Evolutionary conservation across 2,113 vertebrate genomes (phyloP), one percentile per base, ranked within the genome.

Genomic region (Gyps fulvus): DNA sequence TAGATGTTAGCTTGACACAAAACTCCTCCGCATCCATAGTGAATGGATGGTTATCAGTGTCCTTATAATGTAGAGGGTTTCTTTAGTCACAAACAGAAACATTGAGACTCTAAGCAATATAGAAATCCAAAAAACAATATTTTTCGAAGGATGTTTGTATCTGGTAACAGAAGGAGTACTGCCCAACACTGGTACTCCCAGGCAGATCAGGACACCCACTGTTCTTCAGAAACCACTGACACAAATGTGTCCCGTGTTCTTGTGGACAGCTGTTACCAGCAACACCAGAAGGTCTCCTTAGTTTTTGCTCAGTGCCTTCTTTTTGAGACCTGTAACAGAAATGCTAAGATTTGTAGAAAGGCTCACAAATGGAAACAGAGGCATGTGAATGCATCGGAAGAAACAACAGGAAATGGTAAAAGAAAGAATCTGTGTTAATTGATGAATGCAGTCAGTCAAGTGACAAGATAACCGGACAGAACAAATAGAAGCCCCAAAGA

Each of bases 241-340:
- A 84, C 17, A 72, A 93, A 87, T 0, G 0, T 22, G 16, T 47
- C 31, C 19, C 1, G 0, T 22, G 22, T 16, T 57, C 57, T 6
- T 62, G 40, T 50, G 45, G 49, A 25, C 54, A 73, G 45, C 42
- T 50, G 45, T 36, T 63, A 84, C 16, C 43, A 92, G 40, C 47
- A 61, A 23, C n/a, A 65, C 25, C 31, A 84, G 38, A 47, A 13
- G 16, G 9, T 63, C 21, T 77, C 40, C 40, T 38, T 50, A 47
- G 16, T 14, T 88, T 90, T 77, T 80, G 26, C 20, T 62, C 32
- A 73, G 38, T 63, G 45, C 54, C 23, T 88, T 45, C 38, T 66
- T 57, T 36, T 22, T 86, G 36, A 81, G 19, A 50, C 52, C 42
- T 31, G 26, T 29, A 74, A 70, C 19, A 78, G 42, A 93, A 89